Conservation (phyloP, 2,113 vertebrate genomes). For the Aegithalos caudatus region DNA sequence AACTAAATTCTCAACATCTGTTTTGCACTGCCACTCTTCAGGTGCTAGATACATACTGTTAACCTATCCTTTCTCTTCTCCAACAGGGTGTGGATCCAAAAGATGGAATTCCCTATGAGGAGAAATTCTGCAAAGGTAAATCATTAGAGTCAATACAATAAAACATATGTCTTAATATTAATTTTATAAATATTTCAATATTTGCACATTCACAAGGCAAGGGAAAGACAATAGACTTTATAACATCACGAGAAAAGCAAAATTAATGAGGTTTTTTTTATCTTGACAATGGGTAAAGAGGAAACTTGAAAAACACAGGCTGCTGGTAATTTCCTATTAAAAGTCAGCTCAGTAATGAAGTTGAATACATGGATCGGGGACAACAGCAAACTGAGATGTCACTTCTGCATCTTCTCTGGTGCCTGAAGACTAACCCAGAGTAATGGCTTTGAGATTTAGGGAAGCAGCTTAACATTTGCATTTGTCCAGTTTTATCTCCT, state of each 20-base stretch:
- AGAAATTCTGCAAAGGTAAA: slow-evolving; percentile 81
- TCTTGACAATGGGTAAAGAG: not conserved
- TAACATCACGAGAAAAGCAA: not conserved
- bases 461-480: not conserved
- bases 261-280: not conserved
- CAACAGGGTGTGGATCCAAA: slow-evolving; percentile 75
- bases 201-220: not conserved
- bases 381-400: not conserved
- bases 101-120: slow-evolving; percentile 76
- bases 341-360: not conserved
- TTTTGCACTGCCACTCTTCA: not conserved
- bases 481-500: not conserved
- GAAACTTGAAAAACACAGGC: not conserved
- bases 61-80: not conserved
- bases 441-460: not conserved
- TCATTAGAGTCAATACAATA: not conserved
- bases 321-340: not conserved
- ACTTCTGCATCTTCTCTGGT: not conserved
- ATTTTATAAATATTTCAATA: not conserved
- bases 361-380: not conserved
- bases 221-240: not conserved
- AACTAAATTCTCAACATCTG: not conserved
- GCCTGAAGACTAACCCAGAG: not conserved
- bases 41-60: not conserved
- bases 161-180: not conserved